phyloP scores from a whole-genome alignment of 2,113 vertebrate species.

The Petrocephalus zakoni region DNA sequence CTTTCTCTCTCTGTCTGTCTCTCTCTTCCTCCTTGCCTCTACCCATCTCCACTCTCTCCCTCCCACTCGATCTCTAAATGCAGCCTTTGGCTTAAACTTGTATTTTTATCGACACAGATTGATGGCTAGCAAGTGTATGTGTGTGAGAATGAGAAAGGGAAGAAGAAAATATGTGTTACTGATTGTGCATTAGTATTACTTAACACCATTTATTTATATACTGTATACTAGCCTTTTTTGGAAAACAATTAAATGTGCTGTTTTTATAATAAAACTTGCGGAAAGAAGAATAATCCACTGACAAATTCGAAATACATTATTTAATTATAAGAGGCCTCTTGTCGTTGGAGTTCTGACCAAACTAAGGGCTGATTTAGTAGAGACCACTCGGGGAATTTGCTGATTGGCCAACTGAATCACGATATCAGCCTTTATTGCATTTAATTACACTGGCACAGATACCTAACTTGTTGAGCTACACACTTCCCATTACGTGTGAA shows the following conservation, averaged over 20 bases:
- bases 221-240: neutral
- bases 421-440: neutral
- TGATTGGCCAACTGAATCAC: neutral
- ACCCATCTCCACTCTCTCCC: neutral
- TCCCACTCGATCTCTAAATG: conserved; percentile 5
- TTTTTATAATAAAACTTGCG: neutral
- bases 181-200: neutral
- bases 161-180: neutral
- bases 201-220: neutral
- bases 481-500: neutral
- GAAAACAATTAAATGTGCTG: neutral
- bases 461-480: neutral
- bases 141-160: neutral
- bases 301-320: conserved; percentile 13
- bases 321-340: neutral
- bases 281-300: neutral
- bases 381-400: neutral
- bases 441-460: neutral
- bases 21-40: neutral
- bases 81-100: neutral
- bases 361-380: neutral
- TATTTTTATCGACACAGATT: neutral
- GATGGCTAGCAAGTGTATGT: neutral
- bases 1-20: neutral
- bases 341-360: neutral